Conservation (phyloP, 2,797 vertebrate genomes). For the Sebastes baramenuke region DNA sequence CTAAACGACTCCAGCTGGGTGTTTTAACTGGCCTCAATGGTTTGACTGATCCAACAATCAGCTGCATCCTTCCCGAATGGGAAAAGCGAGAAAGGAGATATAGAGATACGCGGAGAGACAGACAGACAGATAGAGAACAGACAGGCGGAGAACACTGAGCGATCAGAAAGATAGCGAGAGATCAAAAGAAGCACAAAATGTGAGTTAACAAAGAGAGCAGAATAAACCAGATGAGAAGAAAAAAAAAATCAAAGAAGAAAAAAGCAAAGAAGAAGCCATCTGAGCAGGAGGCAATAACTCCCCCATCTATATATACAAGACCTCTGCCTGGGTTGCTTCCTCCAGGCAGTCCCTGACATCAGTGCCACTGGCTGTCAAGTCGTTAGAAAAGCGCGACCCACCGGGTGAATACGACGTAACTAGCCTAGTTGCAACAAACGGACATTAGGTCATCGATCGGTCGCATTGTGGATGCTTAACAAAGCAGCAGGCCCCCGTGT, state of each 20-base stretch:
- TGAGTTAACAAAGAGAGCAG: conserved; percentile 51
- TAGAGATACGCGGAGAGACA: conserved; percentile 28
- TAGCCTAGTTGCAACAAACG: background rate
- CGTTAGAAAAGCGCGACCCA: conserved; percentile 1
- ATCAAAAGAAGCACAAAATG: conserved; percentile 59
- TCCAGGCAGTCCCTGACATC: conserved; percentile 31
- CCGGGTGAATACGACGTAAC: conserved; percentile 1
- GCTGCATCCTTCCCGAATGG: conserved; percentile 27
- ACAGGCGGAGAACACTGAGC: conserved; percentile 30
- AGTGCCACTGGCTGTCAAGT: conserved; percentile 2
- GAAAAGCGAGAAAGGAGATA: conserved; percentile 28
- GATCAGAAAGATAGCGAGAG: conserved; percentile 48
- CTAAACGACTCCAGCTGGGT: conserved; percentile 52
- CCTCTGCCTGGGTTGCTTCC: conserved; percentile 14
- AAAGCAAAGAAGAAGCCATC: conserved; percentile 19
- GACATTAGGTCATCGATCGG: background rate
- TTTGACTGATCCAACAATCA: conserved; percentile 62
- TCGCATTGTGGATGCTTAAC: conserved; percentile 17
- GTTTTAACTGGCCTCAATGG: conserved; percentile 55
- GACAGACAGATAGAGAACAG: conserved; percentile 17
- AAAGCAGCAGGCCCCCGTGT: conserved; percentile 24
- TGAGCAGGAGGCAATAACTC: conserved; percentile 13
- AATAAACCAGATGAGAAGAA: conserved; percentile 19
- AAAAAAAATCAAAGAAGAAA: conserved; percentile 26
- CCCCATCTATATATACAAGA: conserved; percentile 1